These are phyloP conservation scores for Drosophila ananassae DNA, from an alignment of 1,140 invertebrate species.

Conservation along the genomic window DNA sequence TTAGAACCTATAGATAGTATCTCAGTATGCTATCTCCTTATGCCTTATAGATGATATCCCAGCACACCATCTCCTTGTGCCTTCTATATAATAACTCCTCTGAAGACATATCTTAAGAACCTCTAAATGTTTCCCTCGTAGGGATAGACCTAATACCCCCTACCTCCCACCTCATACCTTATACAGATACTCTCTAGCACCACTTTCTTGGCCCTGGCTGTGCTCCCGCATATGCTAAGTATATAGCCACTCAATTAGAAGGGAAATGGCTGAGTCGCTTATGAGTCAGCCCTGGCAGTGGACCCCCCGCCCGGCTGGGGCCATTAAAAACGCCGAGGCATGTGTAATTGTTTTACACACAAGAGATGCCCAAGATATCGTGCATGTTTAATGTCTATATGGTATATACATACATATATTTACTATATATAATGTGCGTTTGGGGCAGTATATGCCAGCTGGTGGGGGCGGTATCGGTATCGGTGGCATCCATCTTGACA, in stretches of 20 bases:
- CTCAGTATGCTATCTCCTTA: too few species aligned
- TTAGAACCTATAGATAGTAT: too few species aligned
- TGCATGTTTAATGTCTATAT: conserved; percentile 39
- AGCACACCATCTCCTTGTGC: too few species aligned
- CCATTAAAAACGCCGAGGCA: conserved; percentile 69
- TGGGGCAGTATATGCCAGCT: not conserved
- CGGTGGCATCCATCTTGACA: conserved; percentile 49
- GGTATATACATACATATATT: conserved; percentile 14
- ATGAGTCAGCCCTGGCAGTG: conserved; percentile 55
- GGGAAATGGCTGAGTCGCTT: conserved; percentile 61
- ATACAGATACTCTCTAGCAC: not conserved
- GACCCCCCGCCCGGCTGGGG: conserved; percentile 21
- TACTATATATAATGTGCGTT: conserved; percentile 11
- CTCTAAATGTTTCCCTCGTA: too few species aligned
- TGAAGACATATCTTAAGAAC: too few species aligned
- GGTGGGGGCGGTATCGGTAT: conserved; percentile 25
- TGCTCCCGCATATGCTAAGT: conserved; percentile 38
- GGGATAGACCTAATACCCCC: too few species aligned
- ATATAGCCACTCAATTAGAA: conserved; percentile 69
- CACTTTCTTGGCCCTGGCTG: not conserved
- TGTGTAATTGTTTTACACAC: conserved; percentile 72
- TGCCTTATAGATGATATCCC: too few species aligned
- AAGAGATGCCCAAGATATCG: conserved; percentile 49
- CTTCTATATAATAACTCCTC: too few species aligned
- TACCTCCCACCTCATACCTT: too few species aligned